Conservation (phyloP, 53 echinoderm and acorn worm species). For the Crossaster papposus region DNA sequence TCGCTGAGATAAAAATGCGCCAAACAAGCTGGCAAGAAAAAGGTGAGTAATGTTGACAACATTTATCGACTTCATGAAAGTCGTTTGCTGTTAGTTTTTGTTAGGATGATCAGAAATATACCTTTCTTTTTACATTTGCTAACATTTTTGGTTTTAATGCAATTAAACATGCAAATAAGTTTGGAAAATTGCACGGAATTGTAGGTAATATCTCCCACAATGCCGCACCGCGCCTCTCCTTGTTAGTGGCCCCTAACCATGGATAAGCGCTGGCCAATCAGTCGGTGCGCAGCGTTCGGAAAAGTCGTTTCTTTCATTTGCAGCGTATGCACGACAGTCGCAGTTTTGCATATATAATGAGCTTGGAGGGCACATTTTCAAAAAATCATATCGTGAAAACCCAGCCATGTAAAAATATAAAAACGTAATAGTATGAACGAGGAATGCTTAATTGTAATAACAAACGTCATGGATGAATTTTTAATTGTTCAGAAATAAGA, state of each 20-base stretch:
- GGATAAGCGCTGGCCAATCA: no score
- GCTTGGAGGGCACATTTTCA: no score
- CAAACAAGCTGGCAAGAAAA: constrained; percentile 16
- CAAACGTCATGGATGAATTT: no score
- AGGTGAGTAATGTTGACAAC: constrained; percentile 22
- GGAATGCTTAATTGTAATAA: no score
- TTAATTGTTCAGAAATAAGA: no score
- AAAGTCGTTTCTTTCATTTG: no score
- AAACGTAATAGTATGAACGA: no score
- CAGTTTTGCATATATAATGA: no score
- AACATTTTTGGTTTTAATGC: not conserved
- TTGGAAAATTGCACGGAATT: constrained; percentile 59
- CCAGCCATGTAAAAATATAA: no score
- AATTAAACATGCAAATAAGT: constrained; percentile 32
- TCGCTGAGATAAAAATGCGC: constrained; percentile 15
- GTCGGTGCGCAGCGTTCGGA: no score
- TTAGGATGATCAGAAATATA: not conserved
- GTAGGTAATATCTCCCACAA: constrained; percentile 83
- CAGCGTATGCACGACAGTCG: no score
- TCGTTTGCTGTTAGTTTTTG: not conserved
- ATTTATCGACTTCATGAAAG: constrained; percentile 4
- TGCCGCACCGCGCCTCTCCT: constrained; percentile 37
- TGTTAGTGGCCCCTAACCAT: constrained; percentile 44
- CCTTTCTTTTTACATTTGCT: not conserved
- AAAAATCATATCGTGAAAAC: no score